Conservation (phyloP, 1,140 invertebrate genomes). For the Eurosta solidaginis region DNA sequence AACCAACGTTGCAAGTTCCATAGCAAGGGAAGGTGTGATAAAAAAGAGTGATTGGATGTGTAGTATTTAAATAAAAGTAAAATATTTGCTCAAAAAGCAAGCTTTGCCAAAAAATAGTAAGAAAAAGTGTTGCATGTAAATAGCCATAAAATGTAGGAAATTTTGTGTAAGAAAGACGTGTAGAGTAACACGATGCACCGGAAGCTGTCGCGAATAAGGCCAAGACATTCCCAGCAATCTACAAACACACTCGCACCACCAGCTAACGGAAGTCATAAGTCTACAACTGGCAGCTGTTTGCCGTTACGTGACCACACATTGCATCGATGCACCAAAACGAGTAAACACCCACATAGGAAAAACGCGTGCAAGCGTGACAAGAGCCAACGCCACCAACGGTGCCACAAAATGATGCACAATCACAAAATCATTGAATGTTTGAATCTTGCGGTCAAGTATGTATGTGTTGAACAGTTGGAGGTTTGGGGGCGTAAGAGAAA, state of each 20-base stretch:
- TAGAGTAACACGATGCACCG: not conserved
- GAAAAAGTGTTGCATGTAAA: not conserved
- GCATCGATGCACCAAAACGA: not conserved
- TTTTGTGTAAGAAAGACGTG: not conserved
- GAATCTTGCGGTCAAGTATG: not conserved
- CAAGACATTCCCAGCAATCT: not conserved
- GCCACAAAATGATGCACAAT: not conserved
- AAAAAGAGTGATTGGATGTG: not conserved
- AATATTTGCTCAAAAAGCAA: not conserved
- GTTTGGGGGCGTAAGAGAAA: not conserved
- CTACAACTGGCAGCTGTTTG: not conserved
- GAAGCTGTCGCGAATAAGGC: slow-evolving; percentile 5
- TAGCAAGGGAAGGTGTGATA: not conserved
- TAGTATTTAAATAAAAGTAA: not conserved
- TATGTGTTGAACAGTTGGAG: too few relatives aligned
- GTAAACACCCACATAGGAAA: not conserved
- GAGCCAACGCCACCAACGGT: not conserved
- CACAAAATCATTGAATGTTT: not conserved
- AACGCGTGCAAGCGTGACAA: not conserved
- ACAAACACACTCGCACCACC: not conserved
- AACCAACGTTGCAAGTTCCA: not conserved
- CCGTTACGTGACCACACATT: not conserved
- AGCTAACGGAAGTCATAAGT: slow-evolving; percentile 14
- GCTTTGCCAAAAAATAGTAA: not conserved
- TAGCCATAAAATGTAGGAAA: slow-evolving; percentile 1